Base-by-base conservation (phyloP, 2,797 vertebrate species). In the Melanotaenia trifasciata region DNA sequence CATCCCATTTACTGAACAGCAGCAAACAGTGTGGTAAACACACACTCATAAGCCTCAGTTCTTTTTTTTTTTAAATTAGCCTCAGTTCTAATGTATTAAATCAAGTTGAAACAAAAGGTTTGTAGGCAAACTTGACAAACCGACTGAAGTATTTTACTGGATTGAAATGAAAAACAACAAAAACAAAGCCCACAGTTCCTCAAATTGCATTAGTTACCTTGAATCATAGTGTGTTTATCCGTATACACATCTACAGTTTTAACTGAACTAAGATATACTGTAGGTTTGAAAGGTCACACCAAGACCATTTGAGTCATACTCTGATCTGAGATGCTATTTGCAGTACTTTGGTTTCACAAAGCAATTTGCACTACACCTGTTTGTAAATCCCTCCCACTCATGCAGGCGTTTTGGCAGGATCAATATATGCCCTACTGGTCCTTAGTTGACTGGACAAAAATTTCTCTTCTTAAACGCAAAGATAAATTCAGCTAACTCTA, bases 1-100 rank as follows among this genome's bases (percentile, higher is more conserved):
- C 67, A 32, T 68, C 76, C 82, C 67, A 80, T 86, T 78, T 87
- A 63, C 50, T 7, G 79, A 74, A 76, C 58, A 6, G 72, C 59
- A 8, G 69, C 67, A 36, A 79, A 78, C 74, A 67, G 30, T 70
- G 63, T 59, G 73, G 76, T 50, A 53, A 88, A 88, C 80, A 58
- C 20, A 8, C 13, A 77, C 73, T 72, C 60, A 73, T 63, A 51
- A 80, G 71, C 72, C 28, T 76, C 45, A 14, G 58, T 33, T 33
- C 32, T 33, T 33, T 8, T 33, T 32, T 32, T 32, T 32, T 32
- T 32, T 28, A 30, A 6, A 33, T 33, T 33, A 80, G 71, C 72
- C 28, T 76, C 40, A 14, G 58, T 53, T n/a, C 8, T 81, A 70
- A 74, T 74, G 68, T 56, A 53, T 70, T 64, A 74, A 79, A 76